Conservation (phyloP, 2,888 invertebrate species). For the Nomada fabriciana region DNA sequence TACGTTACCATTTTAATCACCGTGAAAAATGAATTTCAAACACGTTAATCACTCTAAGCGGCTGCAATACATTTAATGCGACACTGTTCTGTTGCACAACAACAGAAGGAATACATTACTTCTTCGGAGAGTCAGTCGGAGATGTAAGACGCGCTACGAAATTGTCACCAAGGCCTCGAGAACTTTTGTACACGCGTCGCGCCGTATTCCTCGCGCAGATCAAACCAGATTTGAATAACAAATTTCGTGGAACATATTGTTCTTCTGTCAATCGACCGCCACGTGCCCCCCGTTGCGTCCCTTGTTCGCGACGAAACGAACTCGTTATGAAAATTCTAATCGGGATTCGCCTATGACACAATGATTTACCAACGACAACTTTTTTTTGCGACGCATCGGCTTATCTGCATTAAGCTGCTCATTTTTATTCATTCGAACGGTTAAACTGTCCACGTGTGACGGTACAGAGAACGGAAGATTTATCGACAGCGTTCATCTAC, state of each 20-base stretch:
- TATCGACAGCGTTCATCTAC: neutral
- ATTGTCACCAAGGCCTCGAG: conserved; percentile 46
- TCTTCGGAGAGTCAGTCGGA: neutral
- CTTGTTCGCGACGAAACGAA: conserved; percentile 4
- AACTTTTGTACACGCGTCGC: conserved; percentile 37
- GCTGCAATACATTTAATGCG: neutral
- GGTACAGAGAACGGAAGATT: neutral
- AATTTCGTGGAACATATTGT: conserved; percentile 58
- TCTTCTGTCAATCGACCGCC: conserved; percentile 13
- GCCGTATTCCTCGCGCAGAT: conserved; percentile 21
- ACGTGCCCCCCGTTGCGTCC: neutral
- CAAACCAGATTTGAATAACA: conserved; percentile 68
- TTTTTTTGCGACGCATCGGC: neutral
- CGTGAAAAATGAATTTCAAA: neutral
- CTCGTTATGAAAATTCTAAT: neutral
- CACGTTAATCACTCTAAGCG: neutral
- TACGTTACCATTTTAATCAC: no score
- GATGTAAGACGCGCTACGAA: conserved; percentile 34
- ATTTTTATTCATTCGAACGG: neutral
- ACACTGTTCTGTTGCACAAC: conserved; percentile 16
- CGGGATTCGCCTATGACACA: neutral
- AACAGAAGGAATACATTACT: conserved; percentile 38
- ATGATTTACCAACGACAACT: neutral
- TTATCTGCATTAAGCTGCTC: neutral
- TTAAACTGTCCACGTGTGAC: neutral